Evolutionary conservation across 2,797 vertebrate genomes (phyloP).

Genomic region (Parauchenoglanis punctatus): DNA sequence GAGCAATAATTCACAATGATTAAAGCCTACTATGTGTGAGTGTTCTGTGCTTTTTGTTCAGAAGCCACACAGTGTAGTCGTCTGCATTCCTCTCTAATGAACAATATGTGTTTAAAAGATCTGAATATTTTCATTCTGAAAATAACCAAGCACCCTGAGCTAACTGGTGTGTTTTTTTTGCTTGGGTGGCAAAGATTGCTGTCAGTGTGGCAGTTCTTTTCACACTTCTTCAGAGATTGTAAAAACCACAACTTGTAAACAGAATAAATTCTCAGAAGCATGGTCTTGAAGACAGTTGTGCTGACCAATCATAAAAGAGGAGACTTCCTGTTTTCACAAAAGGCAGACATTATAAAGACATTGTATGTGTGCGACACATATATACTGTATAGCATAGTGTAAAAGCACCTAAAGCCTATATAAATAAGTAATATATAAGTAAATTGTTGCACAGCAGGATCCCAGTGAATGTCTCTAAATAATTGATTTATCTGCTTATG

Average conservation of each 20-base stretch:
- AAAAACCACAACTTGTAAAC: constrained; percentile 12
- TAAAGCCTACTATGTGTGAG: neutral
- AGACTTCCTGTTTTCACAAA: constrained; percentile 6
- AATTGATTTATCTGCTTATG: neutral
- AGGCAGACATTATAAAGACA: neutral
- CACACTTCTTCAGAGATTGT: constrained; percentile 10
- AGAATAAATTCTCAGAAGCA: neutral
- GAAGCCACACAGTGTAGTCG: neutral
- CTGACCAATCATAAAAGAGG: neutral
- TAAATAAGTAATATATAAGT: neutral
- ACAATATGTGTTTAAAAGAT: neutral
- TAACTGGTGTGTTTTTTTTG: neutral
- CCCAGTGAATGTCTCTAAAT: neutral
- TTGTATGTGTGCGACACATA: neutral
- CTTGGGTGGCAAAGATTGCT: neutral
- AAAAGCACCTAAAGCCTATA: neutral
- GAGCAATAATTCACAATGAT: neutral
- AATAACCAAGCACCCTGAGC: neutral
- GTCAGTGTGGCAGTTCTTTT: neutral
- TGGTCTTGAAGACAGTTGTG: neutral
- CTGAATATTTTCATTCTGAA: neutral
- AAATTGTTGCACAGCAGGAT: neutral
- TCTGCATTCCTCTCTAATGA: neutral
- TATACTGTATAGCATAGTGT: neutral
- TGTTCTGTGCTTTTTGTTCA: neutral